Evolutionary conservation across 2,113 vertebrate genomes (phyloP).

Genomic region (Thomomys bottae): DNA sequence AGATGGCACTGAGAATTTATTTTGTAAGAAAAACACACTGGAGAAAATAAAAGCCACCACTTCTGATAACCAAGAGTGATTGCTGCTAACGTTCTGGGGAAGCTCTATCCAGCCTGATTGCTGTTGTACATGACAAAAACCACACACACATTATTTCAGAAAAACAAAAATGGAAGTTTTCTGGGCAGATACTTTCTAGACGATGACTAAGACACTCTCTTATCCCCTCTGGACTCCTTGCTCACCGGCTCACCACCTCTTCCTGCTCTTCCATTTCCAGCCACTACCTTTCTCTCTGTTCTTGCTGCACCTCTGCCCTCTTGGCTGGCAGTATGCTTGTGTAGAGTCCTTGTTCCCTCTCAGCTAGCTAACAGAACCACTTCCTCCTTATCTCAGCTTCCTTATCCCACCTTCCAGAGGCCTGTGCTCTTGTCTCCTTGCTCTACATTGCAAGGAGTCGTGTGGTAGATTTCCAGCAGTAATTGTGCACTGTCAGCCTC

Average conservation of each 20-base stretch:
- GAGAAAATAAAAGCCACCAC: neutral
- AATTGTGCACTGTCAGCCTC: too few relatives aligned
- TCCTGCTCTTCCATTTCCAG: accelerated
- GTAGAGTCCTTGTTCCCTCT: neutral
- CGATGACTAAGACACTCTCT: accelerated
- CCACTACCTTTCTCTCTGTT: neutral
- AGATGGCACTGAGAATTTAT: neutral
- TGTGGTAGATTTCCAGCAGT: too few relatives aligned
- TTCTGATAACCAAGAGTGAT: neutral
- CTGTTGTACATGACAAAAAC: neutral
- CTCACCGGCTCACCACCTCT: accelerated
- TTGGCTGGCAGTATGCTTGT: neutral
- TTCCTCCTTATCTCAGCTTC: neutral
- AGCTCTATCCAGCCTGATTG: neutral
- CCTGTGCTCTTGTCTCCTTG: too few relatives aligned
- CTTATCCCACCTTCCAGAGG: too few relatives aligned
- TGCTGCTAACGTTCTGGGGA: neutral
- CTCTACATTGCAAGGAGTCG: too few relatives aligned
- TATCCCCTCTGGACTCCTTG: neutral
- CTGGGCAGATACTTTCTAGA: neutral
- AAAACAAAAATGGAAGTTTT: neutral
- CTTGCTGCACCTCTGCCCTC: accelerated
- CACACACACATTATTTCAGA: neutral
- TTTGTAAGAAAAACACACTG: neutral
- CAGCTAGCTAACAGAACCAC: accelerated